Percentiles rank a stretch among this genome's conserved stretches.
Evolutionary conservation across 2,113 vertebrate genomes (phyloP).

Genomic region (Numenius arquata): DNA sequence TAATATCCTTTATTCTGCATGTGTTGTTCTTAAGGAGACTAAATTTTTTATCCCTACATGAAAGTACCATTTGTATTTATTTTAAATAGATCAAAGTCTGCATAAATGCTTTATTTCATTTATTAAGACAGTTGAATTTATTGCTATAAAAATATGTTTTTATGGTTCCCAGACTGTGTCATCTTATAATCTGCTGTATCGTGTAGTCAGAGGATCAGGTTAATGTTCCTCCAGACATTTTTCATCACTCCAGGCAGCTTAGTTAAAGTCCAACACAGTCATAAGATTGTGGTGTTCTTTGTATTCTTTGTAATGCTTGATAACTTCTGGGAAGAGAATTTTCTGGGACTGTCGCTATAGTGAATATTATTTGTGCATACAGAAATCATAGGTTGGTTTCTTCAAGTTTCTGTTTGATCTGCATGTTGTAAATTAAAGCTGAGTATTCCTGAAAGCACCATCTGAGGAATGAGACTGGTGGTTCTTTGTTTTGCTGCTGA

Average conservation of each 20-base stretch:
- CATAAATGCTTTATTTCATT: neutral
- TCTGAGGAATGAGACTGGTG: neutral
- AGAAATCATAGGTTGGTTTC: neutral
- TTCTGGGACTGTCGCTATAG: neutral
- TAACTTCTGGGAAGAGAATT: neutral
- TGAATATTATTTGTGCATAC: neutral
- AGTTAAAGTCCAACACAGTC: neutral
- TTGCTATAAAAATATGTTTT: neutral
- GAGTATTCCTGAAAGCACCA: neutral
- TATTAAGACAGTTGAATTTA: neutral
- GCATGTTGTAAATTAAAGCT: neutral
- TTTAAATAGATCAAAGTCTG: neutral
- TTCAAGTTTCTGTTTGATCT: neutral
- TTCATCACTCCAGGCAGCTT: neutral
- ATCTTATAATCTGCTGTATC: neutral
- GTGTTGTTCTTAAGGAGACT: neutral
- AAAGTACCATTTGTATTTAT: constrained; percentile 32
- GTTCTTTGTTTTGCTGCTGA: neutral
- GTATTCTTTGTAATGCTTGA: neutral
- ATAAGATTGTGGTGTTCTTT: neutral
- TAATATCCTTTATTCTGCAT: neutral
- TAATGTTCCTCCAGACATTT: neutral
- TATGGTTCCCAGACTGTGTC: neutral
- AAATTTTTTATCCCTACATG: neutral
- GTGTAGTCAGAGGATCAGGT: neutral